These are phyloP conservation scores for Archips xylosteana DNA, from an alignment of 2,888 invertebrate genomes.

Conservation along the genomic window DNA sequence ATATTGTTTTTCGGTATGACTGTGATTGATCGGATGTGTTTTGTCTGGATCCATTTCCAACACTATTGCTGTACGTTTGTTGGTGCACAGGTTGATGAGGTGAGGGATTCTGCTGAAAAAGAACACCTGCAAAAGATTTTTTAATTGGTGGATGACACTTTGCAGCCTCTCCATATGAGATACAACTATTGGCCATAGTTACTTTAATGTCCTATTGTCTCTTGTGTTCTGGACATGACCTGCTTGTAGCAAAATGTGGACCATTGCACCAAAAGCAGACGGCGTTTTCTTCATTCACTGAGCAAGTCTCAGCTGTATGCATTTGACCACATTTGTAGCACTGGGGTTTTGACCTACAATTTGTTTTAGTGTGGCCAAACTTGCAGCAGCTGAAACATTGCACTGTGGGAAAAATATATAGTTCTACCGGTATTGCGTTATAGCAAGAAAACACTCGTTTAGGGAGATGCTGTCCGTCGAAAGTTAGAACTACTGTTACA, in stretches of 20 bases:
- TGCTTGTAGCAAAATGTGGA: too few species aligned
- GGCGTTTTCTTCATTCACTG: too few species aligned
- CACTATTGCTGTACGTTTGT: background rate
- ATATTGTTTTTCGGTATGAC: background rate
- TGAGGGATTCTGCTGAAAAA: too few species aligned
- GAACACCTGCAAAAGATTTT: too few species aligned
- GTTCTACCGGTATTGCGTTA: background rate
- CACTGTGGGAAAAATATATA: background rate
- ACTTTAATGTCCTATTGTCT: too few species aligned
- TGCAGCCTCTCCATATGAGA: too few species aligned
- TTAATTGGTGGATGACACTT: too few species aligned
- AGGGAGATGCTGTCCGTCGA: background rate
- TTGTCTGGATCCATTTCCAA: background rate
- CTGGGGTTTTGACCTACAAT: background rate
- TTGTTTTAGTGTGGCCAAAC: background rate
- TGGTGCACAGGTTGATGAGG: background rate
- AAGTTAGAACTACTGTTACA: background rate
- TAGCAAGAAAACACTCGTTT: background rate
- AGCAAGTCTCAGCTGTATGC: too few species aligned
- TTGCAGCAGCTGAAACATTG: background rate
- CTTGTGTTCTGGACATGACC: too few species aligned
- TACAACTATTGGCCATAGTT: too few species aligned
- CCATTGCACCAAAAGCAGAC: too few species aligned
- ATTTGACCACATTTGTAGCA: too few species aligned
- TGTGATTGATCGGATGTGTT: background rate